Evolutionary conservation across 2,888 invertebrate species (phyloP).

Genomic region (Leucania comma): DNA sequence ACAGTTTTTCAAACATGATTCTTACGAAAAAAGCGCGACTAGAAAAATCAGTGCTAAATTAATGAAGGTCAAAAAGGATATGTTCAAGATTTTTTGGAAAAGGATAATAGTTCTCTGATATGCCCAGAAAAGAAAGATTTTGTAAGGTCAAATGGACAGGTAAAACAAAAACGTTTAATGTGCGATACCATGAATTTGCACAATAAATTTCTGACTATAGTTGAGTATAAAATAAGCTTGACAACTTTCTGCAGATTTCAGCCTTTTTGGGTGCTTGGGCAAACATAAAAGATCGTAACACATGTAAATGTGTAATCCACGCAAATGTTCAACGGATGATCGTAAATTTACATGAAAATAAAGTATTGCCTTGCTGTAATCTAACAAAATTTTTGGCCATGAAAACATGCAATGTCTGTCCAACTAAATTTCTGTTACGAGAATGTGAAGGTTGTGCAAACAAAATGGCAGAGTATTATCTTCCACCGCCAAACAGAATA

Average conservation of each 20-base stretch:
- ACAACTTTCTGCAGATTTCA: constrained; percentile 1
- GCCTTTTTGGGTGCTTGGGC: constrained; percentile 1
- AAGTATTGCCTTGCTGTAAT: too few species aligned
- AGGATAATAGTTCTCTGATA: neutral
- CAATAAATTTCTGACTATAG: neutral
- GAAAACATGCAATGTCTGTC: too few species aligned
- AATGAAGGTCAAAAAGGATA: constrained; percentile 5
- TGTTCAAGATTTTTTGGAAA: constrained; percentile 3
- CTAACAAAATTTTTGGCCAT: too few species aligned
- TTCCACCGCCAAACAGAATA: too few species aligned
- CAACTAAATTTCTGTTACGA: too few species aligned
- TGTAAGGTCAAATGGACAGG: constrained; percentile 7
- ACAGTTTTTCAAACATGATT: constrained; percentile 5
- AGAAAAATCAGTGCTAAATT: neutral
- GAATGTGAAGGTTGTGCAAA: too few species aligned
- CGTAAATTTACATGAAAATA: too few species aligned
- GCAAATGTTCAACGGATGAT: too few species aligned
- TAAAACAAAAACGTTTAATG: constrained; percentile 9
- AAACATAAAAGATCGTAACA: too few species aligned
- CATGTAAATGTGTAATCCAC: too few species aligned
- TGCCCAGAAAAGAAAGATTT: constrained; percentile 1
- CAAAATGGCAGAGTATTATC: too few species aligned
- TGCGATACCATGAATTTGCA: neutral
- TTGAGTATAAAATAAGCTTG: neutral
- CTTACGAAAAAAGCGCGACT: neutral